phyloP scores from a whole-genome alignment of 2,888 invertebrate genomes.

The Synergus japonicus region DNA sequence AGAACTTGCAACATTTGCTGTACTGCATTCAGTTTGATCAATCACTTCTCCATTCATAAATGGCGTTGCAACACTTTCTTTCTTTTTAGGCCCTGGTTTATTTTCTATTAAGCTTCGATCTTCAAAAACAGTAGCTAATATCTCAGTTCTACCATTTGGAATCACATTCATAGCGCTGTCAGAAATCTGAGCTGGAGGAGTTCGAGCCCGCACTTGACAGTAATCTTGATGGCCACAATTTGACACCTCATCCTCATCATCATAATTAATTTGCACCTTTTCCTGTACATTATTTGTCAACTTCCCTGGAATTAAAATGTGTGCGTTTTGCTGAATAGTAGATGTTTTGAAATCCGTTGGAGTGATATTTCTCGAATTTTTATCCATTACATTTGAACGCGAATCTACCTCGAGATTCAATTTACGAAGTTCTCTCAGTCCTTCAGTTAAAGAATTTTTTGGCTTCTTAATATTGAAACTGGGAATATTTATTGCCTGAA shows the following conservation, averaged over 20 bases:
- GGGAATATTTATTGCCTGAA: neutral
- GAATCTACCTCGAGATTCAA: neutral
- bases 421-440: neutral
- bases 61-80: neutral
- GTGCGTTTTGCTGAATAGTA: neutral
- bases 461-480: slow-evolving; percentile 15
- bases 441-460: neutral
- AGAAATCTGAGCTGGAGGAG: neutral
- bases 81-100: neutral
- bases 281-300: neutral
- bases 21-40: neutral
- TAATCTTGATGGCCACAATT: neutral
- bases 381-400: neutral
- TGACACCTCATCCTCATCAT: neutral
- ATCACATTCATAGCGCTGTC: neutral
- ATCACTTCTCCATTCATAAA: neutral
- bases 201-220: neutral
- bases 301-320: neutral
- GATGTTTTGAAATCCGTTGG: neutral
- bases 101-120: neutral
- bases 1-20: neutral
- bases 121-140: neutral
- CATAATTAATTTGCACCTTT: neutral
- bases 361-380: neutral
- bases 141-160: neutral